phyloP scores from a whole-genome alignment of 2,113 vertebrate genomes.

The Oxygymnocypris stewartii region DNA sequence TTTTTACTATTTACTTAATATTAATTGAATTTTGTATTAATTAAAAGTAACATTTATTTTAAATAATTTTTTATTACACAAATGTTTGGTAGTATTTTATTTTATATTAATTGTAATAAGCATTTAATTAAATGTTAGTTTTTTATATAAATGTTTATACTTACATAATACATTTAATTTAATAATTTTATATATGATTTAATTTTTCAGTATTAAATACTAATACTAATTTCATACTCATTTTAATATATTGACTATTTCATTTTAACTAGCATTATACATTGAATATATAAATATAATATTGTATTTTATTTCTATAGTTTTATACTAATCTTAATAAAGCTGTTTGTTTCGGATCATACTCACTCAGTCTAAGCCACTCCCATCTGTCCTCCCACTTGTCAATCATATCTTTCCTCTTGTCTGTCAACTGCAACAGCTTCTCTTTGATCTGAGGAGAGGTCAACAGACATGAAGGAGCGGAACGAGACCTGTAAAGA shows the following conservation, averaged over 20 bases:
- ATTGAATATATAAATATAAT: background rate
- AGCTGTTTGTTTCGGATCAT: background rate
- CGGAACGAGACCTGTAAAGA: background rate
- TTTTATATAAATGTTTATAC: no score
- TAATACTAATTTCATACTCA: background rate
- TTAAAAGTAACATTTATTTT: no score
- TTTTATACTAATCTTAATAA: background rate
- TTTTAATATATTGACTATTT: background rate
- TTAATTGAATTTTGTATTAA: no score
- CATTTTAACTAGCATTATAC: background rate
- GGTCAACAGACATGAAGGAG: background rate
- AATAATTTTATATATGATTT: background rate
- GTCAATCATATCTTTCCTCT: constrained; percentile 99
- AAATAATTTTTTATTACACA: no score
- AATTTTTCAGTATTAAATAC: background rate
- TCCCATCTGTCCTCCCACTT: constrained; percentile 99
- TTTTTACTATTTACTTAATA: no score
- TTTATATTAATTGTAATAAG: no score
- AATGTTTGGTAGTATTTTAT: no score
- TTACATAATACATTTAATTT: no score
- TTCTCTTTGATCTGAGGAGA: constrained; percentile 90
- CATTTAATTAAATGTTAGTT: no score
- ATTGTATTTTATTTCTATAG: no score
- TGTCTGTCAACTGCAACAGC: constrained; percentile 92
- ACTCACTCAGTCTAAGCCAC: constrained; percentile 96